These are phyloP conservation scores for Nothoprocta pentlandii DNA, from an alignment of 2,113 vertebrate genomes.

Conservation along the genomic window DNA sequence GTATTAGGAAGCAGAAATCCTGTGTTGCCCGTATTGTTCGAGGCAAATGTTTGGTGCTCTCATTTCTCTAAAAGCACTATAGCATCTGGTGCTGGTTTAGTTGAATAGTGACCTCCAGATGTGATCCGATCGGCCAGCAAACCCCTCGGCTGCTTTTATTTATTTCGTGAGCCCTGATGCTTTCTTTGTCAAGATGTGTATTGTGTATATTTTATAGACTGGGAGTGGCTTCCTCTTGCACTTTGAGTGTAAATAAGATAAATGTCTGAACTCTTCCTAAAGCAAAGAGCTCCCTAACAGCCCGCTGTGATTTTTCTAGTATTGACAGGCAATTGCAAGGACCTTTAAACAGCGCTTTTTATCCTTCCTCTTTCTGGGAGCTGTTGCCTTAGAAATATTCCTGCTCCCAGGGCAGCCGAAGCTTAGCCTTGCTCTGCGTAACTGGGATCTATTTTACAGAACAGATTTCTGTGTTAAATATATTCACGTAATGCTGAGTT, in stretches of 20 bases:
- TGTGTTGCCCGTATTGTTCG: fast-evolving
- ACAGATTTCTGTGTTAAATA: fast-evolving
- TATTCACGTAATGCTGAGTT: neutral
- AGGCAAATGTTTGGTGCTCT: neutral
- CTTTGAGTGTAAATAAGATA: neutral
- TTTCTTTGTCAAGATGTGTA: neutral
- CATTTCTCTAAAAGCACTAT: fast-evolving
- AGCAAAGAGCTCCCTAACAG: neutral
- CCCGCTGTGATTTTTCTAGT: neutral
- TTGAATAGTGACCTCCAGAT: fast-evolving
- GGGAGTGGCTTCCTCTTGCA: neutral
- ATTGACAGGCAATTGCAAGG: neutral
- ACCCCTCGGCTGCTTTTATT: fast-evolving
- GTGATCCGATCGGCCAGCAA: neutral
- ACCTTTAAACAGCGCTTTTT: neutral
- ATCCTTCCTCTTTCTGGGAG: neutral
- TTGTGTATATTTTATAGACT: neutral
- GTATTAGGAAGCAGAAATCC: neutral
- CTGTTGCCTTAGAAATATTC: fast-evolving
- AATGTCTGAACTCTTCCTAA: neutral
- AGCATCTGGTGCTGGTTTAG: neutral
- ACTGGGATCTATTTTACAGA: neutral
- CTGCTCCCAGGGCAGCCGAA: neutral
- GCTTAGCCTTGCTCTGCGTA: neutral
- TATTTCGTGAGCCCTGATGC: neutral